These are phyloP conservation scores for Sphinx pinastri DNA, from an alignment of 2,888 invertebrate species.

Conservation along the genomic window DNA sequence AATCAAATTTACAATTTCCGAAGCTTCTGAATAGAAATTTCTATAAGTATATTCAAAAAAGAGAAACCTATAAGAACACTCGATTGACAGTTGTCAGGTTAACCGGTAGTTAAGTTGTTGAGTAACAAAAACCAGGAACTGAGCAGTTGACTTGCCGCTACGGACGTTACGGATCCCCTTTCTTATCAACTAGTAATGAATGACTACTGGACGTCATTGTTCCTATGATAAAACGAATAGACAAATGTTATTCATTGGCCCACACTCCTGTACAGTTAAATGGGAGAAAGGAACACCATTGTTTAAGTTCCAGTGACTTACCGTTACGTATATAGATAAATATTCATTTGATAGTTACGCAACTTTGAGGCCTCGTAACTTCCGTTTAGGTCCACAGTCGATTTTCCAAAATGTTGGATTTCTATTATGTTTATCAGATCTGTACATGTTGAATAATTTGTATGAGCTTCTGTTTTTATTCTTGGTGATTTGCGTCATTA, in stretches of 20 bases:
- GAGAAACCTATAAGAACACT: background rate
- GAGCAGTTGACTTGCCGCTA: conserved; percentile 38
- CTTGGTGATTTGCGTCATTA: too few relatives aligned
- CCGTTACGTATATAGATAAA: conserved; percentile 56
- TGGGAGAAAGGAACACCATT: conserved; percentile 47
- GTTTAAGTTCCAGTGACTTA: conserved; percentile 46
- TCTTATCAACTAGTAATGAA: conserved; percentile 7
- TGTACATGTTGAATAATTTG: too few relatives aligned
- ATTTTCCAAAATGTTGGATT: too few relatives aligned
- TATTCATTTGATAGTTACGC: conserved; percentile 27
- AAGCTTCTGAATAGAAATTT: background rate
- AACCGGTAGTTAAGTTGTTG: conserved; percentile 5
- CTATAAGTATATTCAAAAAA: background rate
- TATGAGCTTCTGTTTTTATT: too few relatives aligned
- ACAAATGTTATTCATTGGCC: background rate
- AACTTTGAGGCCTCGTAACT: background rate
- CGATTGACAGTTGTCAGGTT: background rate
- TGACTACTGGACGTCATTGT: background rate
- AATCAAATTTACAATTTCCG: background rate
- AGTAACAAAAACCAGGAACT: conserved; percentile 23
- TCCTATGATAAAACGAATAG: background rate
- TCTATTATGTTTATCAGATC: too few relatives aligned
- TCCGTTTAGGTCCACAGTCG: background rate
- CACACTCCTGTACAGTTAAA: background rate
- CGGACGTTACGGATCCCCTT: conserved; percentile 3